Base-by-base conservation (phyloP, 37 sponge, comb jelly and placozoan genomes). In the Dysidea cf. avara region DNA sequence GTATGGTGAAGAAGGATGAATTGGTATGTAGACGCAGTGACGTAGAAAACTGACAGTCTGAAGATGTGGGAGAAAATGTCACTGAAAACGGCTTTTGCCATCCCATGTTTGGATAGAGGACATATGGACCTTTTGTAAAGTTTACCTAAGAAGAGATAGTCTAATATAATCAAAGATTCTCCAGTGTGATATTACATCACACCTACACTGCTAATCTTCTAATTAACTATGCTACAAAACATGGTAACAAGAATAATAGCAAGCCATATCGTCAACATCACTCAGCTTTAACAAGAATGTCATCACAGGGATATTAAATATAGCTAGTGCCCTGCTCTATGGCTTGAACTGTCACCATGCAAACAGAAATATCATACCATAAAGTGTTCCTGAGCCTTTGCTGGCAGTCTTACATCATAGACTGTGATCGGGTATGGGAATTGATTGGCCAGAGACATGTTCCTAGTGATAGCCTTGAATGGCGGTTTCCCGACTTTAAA, bases 1-100 rank as follows among this genome's bases (percentile, higher is more conserved):
- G 95, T 6, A 94, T 78, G 56, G 69, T 74, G 60, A 94, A 90
- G 58, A 36, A 60, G 60, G 95, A 88, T 3, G 90, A 70, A 47
- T 94, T 94, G 59, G 90, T 94, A 60, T 78, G 78, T 20, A 94
- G 69, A 14, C 87, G 37, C 9, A 94, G 71, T 11, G 78, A 56
- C 29, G 90, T 92, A 76, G 81, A 75, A 39, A 92, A 78, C 67
- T 76, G 52, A 66, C 84, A 79, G 40, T 85, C 90, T 0, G 95
- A 80, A 13, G 83, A 77, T 9, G 81, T 60, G 21, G 87, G 78
- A 22, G 56, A 38, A 49, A 94, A 94, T 28, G 52, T 34, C 40
- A 94, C 55, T 36, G 80, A 55, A 36, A 94, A 56, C 0, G 80
- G 77, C 17, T 21, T 43, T 39, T 83, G 75, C 72, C 75, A 71